Evolutionary conservation across 2,888 invertebrate species (phyloP).

Genomic region (Eutolmus rufibarbis): DNA sequence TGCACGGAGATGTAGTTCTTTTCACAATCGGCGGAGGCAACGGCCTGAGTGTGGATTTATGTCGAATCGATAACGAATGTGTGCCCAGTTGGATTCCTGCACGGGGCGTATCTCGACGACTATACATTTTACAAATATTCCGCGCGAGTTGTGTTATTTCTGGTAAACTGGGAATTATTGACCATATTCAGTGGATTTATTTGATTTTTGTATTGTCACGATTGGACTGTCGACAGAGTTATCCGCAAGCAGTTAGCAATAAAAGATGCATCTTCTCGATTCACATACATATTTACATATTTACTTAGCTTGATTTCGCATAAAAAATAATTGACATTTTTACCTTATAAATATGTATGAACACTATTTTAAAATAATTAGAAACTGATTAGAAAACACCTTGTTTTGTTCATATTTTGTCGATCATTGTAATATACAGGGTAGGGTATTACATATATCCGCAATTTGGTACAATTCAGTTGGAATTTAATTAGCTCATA

Average conservation of each 20-base stretch:
- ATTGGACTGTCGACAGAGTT: background rate
- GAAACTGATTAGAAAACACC: no score
- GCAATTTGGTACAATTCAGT: no score
- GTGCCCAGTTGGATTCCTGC: background rate
- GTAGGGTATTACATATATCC: no score
- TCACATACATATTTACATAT: background rate
- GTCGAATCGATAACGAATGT: constrained; percentile 9
- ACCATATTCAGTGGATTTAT: background rate
- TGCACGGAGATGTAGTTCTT: constrained; percentile 2
- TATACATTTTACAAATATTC: background rate
- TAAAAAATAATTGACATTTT: no score
- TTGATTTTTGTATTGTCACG: background rate
- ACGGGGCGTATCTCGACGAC: background rate
- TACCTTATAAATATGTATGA: no score
- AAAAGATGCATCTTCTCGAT: background rate
- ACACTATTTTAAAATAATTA: no score
- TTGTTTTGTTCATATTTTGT: no score
- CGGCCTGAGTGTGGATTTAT: background rate
- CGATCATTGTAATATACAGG: no score
- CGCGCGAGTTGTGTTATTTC: background rate
- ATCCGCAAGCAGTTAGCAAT: background rate
- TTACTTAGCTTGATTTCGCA: background rate
- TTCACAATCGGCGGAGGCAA: background rate
- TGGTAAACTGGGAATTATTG: background rate
- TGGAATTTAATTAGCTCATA: no score